Evolutionary conservation across 2,113 vertebrate species (phyloP).

Genomic region (Campylomormyrus tamandua): DNA sequence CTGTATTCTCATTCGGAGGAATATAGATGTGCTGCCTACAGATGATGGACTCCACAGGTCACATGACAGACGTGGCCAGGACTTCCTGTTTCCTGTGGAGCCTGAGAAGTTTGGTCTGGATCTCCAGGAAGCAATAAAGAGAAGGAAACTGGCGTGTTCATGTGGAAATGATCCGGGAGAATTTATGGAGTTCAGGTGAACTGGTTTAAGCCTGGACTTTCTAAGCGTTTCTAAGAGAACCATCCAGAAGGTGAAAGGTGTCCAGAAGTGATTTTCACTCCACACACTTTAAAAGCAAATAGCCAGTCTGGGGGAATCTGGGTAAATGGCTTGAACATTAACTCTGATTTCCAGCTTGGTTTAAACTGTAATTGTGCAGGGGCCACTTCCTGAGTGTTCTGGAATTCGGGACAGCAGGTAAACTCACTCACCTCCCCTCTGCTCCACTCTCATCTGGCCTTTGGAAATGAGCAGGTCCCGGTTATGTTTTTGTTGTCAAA

Average conservation of each 20-base stretch:
- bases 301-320: not conserved
- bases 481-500: not conserved
- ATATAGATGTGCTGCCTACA: not conserved
- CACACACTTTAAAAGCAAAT: constrained; percentile 2
- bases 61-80: not conserved
- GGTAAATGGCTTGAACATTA: constrained; percentile 1
- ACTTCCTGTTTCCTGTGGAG: not conserved
- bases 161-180: not conserved
- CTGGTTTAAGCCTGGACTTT: not conserved
- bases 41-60: not conserved
- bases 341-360: not conserved
- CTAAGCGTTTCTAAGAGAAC: not conserved
- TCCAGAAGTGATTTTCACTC: not conserved
- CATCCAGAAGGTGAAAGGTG: not conserved
- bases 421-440: not conserved
- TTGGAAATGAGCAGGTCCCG: too few species aligned
- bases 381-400: not conserved
- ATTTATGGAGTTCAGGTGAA: not conserved
- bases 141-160: not conserved
- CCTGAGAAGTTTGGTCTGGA: not conserved
- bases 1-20: not conserved
- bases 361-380: constrained; percentile 10
- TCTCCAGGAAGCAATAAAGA: constrained; percentile 1
- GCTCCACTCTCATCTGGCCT: not conserved
- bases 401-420: not conserved